Base-by-base conservation (phyloP, 2,888 invertebrate species). In the Harmothoe impar region DNA sequence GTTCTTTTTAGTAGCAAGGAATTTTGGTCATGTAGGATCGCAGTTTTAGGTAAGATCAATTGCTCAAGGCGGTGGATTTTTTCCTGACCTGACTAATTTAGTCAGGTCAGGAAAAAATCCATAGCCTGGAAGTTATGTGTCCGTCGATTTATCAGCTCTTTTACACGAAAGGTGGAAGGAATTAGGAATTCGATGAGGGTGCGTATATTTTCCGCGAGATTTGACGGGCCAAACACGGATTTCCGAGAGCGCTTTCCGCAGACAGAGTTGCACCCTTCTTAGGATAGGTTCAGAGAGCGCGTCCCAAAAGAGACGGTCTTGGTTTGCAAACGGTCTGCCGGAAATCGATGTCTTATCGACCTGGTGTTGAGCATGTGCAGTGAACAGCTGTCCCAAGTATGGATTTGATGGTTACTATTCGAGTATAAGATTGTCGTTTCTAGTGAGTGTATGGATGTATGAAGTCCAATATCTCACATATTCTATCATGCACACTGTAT, bases 301-400 rank as follows among this genome's bases (percentile, higher is more conserved):
- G 25, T 29, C 29, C 72, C 72, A 0, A 29, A 15, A 72, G 72
- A 29, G 72, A 25, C 5, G n/a, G 72, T 25, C 15, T 29, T 7
- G 72, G 31, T 62, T n/a, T 62, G 62, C 29, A 29, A 29, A 72
- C 17, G 72, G 29, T 5, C 29, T 23, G 72, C 72, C 72, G 72
- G 72, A 72, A 72, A 29, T 72, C 72, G 29, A 72, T 72, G 72
- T 29, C 25, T 25, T 29, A 72, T 72, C 72, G 72, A 72, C 72
- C 62, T 17, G 72, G 23, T 1, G 31, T 29, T 20, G 72, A 25
- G 29, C 72, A 72, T 25, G 72, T 25, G 29, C 62, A 20, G 15
- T n/a, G 62, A 62, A 25, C 72, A 72, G 72, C 72, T 72, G 72
- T 62, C 54, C 12, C 17, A 17, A 52, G 54, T n/a, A n/a, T n/a